Conservation (phyloP, 2,888 invertebrate genomes). For the Ypsolopha scabrella region DNA sequence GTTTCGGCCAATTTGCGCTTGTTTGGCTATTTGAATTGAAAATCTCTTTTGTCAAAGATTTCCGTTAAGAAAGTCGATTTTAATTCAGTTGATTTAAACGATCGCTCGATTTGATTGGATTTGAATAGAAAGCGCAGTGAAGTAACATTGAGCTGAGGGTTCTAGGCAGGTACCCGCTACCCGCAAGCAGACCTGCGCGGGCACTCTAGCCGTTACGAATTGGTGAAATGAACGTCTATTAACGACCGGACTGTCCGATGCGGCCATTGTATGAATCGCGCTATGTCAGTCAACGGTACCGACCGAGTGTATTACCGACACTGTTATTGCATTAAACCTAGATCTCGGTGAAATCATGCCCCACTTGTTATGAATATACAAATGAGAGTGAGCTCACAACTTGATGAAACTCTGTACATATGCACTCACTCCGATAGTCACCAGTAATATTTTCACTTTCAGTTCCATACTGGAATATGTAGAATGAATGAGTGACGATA, state of each 20-base stretch:
- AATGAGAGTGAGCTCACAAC: background rate
- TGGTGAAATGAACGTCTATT: background rate
- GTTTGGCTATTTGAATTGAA: no score
- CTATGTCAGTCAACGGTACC: background rate
- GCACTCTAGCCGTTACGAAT: background rate
- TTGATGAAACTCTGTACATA: background rate
- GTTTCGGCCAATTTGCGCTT: no score
- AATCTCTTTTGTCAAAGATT: background rate
- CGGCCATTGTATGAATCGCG: background rate
- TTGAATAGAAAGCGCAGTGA: constrained; percentile 1
- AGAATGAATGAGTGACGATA: background rate
- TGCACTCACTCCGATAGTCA: background rate
- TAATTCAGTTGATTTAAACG: background rate
- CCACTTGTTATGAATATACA: background rate
- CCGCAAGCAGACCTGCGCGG: background rate
- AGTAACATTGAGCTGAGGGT: background rate
- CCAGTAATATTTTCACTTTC: background rate
- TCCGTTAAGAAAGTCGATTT: background rate
- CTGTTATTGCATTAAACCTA: background rate
- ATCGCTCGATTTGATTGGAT: background rate
- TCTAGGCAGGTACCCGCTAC: background rate
- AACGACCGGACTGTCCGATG: background rate
- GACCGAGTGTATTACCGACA: background rate
- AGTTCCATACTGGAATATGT: background rate
- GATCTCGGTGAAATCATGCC: background rate